Evolutionary conservation across 2,113 vertebrate species (phyloP), one percentile per base, ranked within the genome.

Genomic region (Tamias sibiricus): DNA sequence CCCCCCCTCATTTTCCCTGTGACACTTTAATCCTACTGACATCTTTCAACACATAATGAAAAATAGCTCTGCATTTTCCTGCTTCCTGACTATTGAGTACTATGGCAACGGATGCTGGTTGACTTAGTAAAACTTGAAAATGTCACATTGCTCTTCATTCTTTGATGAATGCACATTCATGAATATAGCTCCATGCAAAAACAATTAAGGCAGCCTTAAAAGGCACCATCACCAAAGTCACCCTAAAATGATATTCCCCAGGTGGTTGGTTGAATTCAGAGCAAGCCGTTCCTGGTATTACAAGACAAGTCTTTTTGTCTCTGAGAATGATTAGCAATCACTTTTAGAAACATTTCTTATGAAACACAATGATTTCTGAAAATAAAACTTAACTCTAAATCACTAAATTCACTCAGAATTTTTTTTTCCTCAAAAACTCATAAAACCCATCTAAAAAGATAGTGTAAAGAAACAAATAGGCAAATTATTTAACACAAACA

Each of bases 81-180:
- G 86, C 95, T 97, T 2, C 0, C 88, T 97, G 72, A 59, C 95
- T 90, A 95, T 88, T 71, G 91, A 95, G 40, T 44, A 62, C 88
- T 44, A 75, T 98, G 94, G 91, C 95, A 97, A 96, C 3, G 0
- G 92, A 90, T 97, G 96, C 94, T 95, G 91, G 98, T 88, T 98
- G 97, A 98, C 93, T 97, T 98, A 95, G 95, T 97, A 97, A 96
- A 97, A 97, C 96, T 98, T 98, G 95, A 97, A 98, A 98, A 98
- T 94, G 91, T 98, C 97, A 97, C 98, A 97, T 97, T 97, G 94
- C 97, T 98, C 92, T 98, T 96, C 95, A 85, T 92, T 98, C 95
- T 97, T 95, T 98, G 98, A 98, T 98, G 97, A 98, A 97, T 97
- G 92, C 91, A 97, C 95, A 96, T 97, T 97, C 96, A 97, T 98